phyloP scores from a whole-genome alignment of 2,113 vertebrate genomes.

The Amazona guildingii region DNA sequence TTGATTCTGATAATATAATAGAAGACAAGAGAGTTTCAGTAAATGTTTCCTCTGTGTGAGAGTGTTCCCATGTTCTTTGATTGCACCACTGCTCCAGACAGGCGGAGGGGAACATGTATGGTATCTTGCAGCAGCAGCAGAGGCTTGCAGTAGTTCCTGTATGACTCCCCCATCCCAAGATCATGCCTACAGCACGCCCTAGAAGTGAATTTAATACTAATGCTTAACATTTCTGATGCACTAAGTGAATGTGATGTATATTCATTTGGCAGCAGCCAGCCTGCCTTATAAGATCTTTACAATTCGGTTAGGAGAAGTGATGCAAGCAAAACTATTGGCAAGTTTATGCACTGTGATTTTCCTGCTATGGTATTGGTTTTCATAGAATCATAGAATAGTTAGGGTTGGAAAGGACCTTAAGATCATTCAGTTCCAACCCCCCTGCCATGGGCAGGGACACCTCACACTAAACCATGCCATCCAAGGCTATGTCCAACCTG shows the following conservation, averaged over 20 bases:
- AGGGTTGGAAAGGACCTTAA: too few species aligned
- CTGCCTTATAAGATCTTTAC: neutral
- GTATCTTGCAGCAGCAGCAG: neutral
- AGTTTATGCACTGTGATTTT: neutral
- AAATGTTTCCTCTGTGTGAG: neutral
- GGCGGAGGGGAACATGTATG: neutral
- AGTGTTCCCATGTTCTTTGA: neutral
- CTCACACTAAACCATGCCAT: too few species aligned
- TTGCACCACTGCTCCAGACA: neutral
- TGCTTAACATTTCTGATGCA: neutral
- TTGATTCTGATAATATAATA: neutral
- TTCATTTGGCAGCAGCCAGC: neutral
- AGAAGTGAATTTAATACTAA: neutral
- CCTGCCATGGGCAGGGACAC: too few species aligned
- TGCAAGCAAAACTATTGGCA: neutral
- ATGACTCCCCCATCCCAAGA: neutral
- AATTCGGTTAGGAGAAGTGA: neutral
- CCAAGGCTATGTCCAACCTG: too few species aligned
- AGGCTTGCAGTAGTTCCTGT: neutral
- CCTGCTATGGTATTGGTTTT: neutral
- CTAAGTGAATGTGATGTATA: neutral
- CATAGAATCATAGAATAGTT: too few species aligned
- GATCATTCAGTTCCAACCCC: too few species aligned
- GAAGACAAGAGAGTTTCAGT: neutral
- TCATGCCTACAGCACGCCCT: neutral